Percentiles rank a stretch among this genome's conserved stretches.
phyloP scores from a whole-genome alignment of 2,797 vertebrate genomes.

The Karalla daura region DNA sequence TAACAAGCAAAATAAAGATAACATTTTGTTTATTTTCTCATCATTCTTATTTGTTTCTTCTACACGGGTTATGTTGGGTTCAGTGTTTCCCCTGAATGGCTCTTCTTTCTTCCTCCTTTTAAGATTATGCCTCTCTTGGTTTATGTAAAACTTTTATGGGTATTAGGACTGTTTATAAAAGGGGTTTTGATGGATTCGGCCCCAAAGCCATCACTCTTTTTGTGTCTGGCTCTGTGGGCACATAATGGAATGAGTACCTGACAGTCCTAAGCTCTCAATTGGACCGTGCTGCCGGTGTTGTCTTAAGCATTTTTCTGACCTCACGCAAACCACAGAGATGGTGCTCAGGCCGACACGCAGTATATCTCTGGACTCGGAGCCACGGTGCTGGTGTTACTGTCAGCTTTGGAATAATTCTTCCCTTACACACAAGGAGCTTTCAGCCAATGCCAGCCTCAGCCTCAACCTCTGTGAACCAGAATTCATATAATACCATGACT shows the following conservation, averaged over 20 bases:
- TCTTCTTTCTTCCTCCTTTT: conserved; percentile 59
- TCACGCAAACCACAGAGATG: conserved; percentile 63
- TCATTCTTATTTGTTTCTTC: conserved; percentile 66
- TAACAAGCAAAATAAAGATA: conserved; percentile 73
- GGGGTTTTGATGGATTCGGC: conserved; percentile 59
- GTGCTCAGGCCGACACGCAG: conserved; percentile 42
- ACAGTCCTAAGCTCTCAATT: conserved; percentile 64
- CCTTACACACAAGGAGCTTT: conserved; percentile 69
- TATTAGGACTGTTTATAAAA: conserved; percentile 71
- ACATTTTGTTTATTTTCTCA: conserved; percentile 73
- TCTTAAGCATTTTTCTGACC: conserved; percentile 75
- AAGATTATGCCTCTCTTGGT: conserved; percentile 61
- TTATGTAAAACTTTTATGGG: conserved; percentile 71
- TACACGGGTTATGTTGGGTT: conserved; percentile 54
- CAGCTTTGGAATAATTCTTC: conserved; percentile 69
- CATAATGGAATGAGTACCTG: conserved; percentile 63
- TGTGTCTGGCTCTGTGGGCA: conserved; percentile 57
- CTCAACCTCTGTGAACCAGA: conserved; percentile 47
- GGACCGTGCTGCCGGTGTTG: conserved; percentile 57
- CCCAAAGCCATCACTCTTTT: conserved; percentile 55
- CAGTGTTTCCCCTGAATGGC: conserved; percentile 54
- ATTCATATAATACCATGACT: conserved; percentile 56
- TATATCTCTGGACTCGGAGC: conserved; percentile 53
- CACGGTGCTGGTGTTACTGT: conserved; percentile 56
- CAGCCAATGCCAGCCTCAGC: conserved; percentile 62